Conservation (phyloP, 2,797 vertebrate genomes). For the Natrix natrix region DNA sequence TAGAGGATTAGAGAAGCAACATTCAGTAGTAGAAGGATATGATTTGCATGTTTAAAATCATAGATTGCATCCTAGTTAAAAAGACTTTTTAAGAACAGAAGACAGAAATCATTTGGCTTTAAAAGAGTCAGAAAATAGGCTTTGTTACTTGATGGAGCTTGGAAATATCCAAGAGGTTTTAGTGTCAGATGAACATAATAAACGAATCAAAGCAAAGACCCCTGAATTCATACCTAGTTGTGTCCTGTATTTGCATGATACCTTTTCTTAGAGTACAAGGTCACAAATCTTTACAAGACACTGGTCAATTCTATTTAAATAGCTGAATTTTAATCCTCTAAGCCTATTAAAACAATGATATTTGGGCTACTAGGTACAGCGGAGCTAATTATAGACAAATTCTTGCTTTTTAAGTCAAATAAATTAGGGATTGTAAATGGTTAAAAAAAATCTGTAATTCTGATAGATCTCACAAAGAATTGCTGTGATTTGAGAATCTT, state of each 20-base stretch:
- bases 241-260: not conserved
- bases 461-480: not conserved
- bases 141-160: not conserved
- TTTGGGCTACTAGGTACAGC: not conserved
- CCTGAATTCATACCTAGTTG: not conserved
- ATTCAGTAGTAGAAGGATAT: no score
- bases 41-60: not conserved
- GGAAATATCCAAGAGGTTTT: not conserved
- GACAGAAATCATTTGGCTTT: not conserved
- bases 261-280: constrained; percentile 24
- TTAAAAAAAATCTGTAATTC: not conserved
- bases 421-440: not conserved
- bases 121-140: not conserved
- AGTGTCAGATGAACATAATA: not conserved
- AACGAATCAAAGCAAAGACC: not conserved
- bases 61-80: not conserved
- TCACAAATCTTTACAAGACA: constrained; percentile 40
- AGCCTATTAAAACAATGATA: constrained; percentile 42
- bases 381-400: constrained; percentile 6
- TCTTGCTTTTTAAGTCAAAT: not conserved
- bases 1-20: not conserved
- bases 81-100: not conserved
- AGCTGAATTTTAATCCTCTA: constrained; percentile 59
- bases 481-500: not conserved
- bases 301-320: constrained; percentile 51